Evolutionary conservation across 2,888 invertebrate genomes (phyloP).

Genomic region (Masnerella sp.): DNA sequence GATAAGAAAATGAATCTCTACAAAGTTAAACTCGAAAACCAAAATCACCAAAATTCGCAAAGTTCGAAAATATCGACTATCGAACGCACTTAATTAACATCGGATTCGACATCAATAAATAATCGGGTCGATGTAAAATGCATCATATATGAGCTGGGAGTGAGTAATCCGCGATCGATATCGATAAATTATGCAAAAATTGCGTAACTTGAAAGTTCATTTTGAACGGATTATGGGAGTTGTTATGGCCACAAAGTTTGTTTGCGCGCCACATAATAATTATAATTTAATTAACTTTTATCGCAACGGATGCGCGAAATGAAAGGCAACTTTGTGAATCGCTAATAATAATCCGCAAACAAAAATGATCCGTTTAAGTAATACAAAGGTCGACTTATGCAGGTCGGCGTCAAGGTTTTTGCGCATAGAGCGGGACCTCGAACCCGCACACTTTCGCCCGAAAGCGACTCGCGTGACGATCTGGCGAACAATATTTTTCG

Average conservation of each 20-base stretch:
- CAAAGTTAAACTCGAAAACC: too few relatives aligned
- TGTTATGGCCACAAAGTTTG: constrained; percentile 25
- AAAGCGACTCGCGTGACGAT: constrained; percentile 36
- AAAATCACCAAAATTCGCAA: too few relatives aligned
- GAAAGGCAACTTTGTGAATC: constrained; percentile 28
- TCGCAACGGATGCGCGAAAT: constrained; percentile 9
- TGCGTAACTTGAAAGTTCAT: constrained; percentile 24
- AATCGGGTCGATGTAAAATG: not conserved
- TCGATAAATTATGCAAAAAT: constrained; percentile 41
- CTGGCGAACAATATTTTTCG: constrained; percentile 5
- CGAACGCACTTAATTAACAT: constrained; percentile 7
- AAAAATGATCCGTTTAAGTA: constrained; percentile 42
- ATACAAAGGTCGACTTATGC: constrained; percentile 36
- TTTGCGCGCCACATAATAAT: constrained; percentile 23
- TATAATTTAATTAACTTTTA: constrained; percentile 42
- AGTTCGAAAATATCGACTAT: too few relatives aligned
- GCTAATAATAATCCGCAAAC: constrained; percentile 40
- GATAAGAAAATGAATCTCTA: too few relatives aligned
- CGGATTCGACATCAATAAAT: constrained; percentile 1
- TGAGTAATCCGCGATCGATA: constrained; percentile 16
- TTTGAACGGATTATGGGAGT: constrained; percentile 25
- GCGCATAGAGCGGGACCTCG: constrained; percentile 18
- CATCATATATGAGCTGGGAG: constrained; percentile 10
- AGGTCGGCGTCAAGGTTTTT: constrained; percentile 42
- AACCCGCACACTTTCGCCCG: constrained; percentile 35